Conservation (phyloP, 2,113 vertebrate species). For the Galbula dea region DNA sequence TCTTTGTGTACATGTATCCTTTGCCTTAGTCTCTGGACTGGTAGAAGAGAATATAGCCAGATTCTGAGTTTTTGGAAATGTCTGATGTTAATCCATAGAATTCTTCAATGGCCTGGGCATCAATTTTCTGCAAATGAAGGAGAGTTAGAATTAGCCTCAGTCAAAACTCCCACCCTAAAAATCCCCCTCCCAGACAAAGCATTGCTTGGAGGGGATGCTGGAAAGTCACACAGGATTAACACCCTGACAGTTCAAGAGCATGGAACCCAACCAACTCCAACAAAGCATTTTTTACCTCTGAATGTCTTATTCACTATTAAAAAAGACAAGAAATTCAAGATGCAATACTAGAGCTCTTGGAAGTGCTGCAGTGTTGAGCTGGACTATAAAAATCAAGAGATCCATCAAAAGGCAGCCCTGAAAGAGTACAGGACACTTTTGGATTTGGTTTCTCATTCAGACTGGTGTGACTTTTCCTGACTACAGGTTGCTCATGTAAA, state of each 20-base stretch:
- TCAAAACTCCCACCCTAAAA: not conserved
- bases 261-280: not conserved
- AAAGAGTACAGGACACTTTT: not conserved
- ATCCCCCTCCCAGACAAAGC: not conserved
- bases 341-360: not conserved
- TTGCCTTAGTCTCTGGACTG: slow-evolving; percentile 87
- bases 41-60: slow-evolving; percentile 92
- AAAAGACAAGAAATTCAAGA: not conserved
- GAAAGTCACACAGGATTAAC: not conserved
- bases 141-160: not conserved
- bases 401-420: not conserved
- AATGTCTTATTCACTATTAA: not conserved
- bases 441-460: not conserved
- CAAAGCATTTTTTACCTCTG: not conserved
- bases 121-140: slow-evolving; percentile 82
- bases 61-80: slow-evolving; percentile 94
- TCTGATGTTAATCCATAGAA: slow-evolving; percentile 93
- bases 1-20: not conserved
- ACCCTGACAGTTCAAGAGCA: rapidly evolving
- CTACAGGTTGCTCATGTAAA: not conserved
- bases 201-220: not conserved
- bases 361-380: not conserved
- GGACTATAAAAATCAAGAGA: not conserved
- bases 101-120: slow-evolving; percentile 91
- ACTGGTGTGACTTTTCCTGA: not conserved